A percentile compares a stretch with the other conserved stretches of the same genome.
These are phyloP conservation scores for Drosophila prostipennis DNA, from an alignment of 2,888 invertebrate genomes.

Conservation along the genomic window DNA sequence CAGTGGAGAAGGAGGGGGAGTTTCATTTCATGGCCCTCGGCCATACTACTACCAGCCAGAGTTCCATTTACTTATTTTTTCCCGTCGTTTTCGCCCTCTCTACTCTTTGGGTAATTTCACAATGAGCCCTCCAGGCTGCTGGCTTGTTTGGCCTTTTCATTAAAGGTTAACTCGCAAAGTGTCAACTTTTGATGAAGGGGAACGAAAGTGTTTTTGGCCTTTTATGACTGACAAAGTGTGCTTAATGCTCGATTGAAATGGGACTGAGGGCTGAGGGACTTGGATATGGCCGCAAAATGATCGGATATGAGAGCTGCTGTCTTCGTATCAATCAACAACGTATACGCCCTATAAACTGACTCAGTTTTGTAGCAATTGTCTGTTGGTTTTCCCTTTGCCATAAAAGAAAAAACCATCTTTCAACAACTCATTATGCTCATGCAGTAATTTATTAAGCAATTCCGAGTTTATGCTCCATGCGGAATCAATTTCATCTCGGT, in stretches of 20 bases:
- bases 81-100: slow-evolving; percentile 11
- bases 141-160: slow-evolving; percentile 56
- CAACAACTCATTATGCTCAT: slow-evolving; percentile 60
- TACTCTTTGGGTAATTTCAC: slow-evolving; percentile 55
- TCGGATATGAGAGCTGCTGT: slow-evolving; percentile 12
- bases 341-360: slow-evolving; percentile 16
- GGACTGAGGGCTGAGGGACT: slow-evolving; percentile 1
- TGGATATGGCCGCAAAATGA: slow-evolving; percentile 27
- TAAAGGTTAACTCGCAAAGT: slow-evolving; percentile 53
- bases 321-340: slow-evolving; percentile 31
- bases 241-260: slow-evolving; percentile 42
- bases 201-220: slow-evolving; percentile 47
- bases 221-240: slow-evolving; percentile 36
- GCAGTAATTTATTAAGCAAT: slow-evolving; percentile 75
- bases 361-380: background rate
- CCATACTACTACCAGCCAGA: slow-evolving; percentile 22
- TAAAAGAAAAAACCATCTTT: background rate
- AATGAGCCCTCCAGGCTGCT: slow-evolving; percentile 57
- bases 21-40: slow-evolving; percentile 53
- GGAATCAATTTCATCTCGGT: slow-evolving; percentile 66
- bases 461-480: slow-evolving; percentile 49
- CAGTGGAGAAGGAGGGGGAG: slow-evolving; percentile 2
- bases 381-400: background rate
- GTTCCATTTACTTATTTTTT: slow-evolving; percentile 38
- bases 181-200: slow-evolving; percentile 62